phyloP scores from a whole-genome alignment of 2,113 vertebrate genomes.

The Eonycteris spelaea region DNA sequence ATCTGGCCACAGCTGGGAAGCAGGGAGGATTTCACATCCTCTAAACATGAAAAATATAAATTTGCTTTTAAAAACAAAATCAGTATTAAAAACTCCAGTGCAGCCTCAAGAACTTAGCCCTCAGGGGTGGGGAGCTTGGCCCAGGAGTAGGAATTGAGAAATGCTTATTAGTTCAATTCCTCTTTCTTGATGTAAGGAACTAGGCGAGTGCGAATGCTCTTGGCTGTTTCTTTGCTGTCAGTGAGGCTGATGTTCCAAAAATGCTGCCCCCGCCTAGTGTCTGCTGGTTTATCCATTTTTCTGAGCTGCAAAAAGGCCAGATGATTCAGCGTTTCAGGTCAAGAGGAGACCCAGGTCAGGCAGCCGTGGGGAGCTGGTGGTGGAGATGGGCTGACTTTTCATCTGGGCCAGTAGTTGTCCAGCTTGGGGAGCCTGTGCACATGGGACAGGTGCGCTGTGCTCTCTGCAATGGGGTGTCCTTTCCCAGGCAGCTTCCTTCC shows the following conservation, averaged over 20 bases:
- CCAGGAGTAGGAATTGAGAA: slow-evolving; percentile 74
- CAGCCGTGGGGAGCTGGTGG: background rate
- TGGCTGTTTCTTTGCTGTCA: slow-evolving; percentile 68
- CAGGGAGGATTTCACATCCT: slow-evolving; percentile 62
- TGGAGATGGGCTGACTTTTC: background rate
- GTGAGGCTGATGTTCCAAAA: slow-evolving; percentile 59
- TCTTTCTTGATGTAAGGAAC: slow-evolving; percentile 71
- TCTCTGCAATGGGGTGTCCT: background rate
- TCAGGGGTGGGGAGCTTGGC: slow-evolving; percentile 36
- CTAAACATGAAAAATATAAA: slow-evolving; percentile 55
- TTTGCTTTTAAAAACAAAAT: background rate
- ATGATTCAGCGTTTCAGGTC: slow-evolving; percentile 56
- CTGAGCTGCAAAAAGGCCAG: slow-evolving; percentile 24
- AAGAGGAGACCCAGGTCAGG: slow-evolving; percentile 21
- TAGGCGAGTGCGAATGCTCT: slow-evolving; percentile 44
- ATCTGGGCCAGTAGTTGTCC: background rate
- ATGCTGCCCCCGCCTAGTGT: slow-evolving; percentile 51
- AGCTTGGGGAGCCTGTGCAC: background rate
- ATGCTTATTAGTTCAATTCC: slow-evolving; percentile 65
- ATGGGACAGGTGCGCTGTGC: background rate
- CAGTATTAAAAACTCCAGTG: slow-evolving; percentile 26
- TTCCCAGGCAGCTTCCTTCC: background rate
- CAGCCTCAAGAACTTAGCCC: slow-evolving; percentile 50
- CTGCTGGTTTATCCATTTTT: slow-evolving; percentile 41
- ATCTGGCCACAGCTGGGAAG: slow-evolving; percentile 60